Conservation (phyloP, 2,797 vertebrate species). For the Todus mexicanus region DNA sequence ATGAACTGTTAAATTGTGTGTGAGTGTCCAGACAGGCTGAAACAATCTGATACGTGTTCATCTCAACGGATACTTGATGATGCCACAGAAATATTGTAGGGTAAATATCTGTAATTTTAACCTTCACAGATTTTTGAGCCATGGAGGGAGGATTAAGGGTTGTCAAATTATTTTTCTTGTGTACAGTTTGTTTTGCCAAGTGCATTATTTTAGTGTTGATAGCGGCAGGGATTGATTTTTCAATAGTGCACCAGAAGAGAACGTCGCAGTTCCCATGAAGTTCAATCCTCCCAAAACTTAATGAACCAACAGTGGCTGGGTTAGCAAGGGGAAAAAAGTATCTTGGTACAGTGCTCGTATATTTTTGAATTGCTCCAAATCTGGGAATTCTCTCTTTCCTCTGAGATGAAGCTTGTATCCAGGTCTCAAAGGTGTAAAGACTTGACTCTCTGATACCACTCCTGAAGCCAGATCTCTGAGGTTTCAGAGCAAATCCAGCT, state of each 20-base stretch:
- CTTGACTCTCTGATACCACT: not conserved
- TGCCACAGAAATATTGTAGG: not conserved
- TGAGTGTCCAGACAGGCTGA: not conserved
- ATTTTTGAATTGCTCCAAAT: not conserved
- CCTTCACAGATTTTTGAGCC: not conserved
- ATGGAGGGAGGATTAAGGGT: not conserved
- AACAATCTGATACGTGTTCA: not conserved
- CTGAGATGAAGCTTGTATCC: not conserved
- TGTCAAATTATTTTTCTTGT: not conserved
- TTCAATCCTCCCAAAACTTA: not conserved
- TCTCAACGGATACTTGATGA: not conserved
- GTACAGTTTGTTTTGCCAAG: not conserved
- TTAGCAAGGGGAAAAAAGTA: not conserved
- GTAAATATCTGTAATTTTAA: not conserved
- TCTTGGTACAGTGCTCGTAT: not conserved
- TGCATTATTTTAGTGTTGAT: not conserved
- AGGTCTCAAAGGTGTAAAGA: not conserved
- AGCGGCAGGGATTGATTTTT: not conserved
- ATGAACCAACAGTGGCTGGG: fast-evolving
- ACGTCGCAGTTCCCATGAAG: fast-evolving
- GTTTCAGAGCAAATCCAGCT: not conserved
- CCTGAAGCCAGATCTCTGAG: not conserved
- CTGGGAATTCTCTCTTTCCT: not conserved
- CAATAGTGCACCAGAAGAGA: not conserved
- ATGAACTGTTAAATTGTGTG: not conserved